Evolutionary conservation across 2,113 vertebrate genomes (phyloP), one percentile per base, ranked within the genome.

Genomic region (Engystomops pustulosus): DNA sequence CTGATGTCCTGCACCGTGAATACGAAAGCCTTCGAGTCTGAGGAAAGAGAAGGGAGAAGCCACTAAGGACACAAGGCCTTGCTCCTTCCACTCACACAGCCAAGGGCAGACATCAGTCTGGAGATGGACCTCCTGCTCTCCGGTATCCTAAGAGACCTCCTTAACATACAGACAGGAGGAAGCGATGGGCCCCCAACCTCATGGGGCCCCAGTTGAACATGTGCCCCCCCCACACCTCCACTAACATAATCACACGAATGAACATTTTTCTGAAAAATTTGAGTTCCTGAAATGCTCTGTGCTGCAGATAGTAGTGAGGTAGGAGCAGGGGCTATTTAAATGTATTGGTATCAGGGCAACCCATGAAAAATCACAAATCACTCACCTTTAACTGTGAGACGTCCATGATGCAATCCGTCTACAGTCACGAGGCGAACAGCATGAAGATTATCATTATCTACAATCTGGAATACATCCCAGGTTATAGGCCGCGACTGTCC

Each of bases 1-100:
- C 80, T 88, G 72, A 90, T 91, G 89, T 91, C 93, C 85, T 88
- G 88, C 76, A 96, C 91, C 14, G 88, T 62, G 32, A 95, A 94
- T 89, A 94, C 88, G 80, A 96, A 95, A 36, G 89, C 94, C 90
- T 94, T 94, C 78, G 90, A 90, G 77, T 94, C 95, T 95, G 90
- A 87, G 6, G 83, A 85, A 90, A 90, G 90, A 58, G 27, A 82
- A 87, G 86, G n/a, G n/a, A n/a, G n/a, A n/a, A n/a, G n/a, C n/a
- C n/a, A n/a, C n/a, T n/a, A n/a, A n/a, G n/a, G n/a, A n/a, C n/a
- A n/a, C n/a, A n/a, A n/a, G n/a, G n/a, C n/a, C n/a, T n/a, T n/a
- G n/a, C n/a, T n/a, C n/a, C n/a, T n/a, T n/a, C n/a, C n/a, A n/a
- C n/a, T n/a, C n/a, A n/a, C n/a, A n/a, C n/a, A n/a, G n/a, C n/a